These are phyloP conservation scores for Geotrypetes seraphini DNA, from an alignment of 2,797 vertebrate species.

Conservation along the genomic window DNA sequence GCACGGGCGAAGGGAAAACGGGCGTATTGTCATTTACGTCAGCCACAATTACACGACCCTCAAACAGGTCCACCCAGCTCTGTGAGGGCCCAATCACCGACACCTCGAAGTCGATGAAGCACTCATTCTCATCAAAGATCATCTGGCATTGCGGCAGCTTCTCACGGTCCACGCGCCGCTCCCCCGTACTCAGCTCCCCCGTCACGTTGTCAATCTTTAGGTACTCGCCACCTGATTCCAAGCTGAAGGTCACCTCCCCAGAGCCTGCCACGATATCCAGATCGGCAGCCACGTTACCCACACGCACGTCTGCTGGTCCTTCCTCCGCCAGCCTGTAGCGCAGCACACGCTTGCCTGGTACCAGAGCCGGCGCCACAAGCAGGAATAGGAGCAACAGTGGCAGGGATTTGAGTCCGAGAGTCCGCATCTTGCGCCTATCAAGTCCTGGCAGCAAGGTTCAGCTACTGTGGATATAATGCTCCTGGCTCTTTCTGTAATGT, in stretches of 20 bases:
- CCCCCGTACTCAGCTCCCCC: constrained; percentile 91
- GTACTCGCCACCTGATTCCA: constrained; percentile 92
- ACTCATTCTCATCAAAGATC: constrained; percentile 97
- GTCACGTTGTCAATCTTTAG: constrained; percentile 98
- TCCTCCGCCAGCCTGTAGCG: constrained; percentile 89
- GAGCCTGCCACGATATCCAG: constrained; percentile 85
- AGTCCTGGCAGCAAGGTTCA: no score
- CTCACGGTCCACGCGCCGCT: constrained; percentile 92
- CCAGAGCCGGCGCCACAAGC: constrained; percentile 71
- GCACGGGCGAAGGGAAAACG: constrained; percentile 90
- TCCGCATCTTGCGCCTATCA: constrained; percentile 50
- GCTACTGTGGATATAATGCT: constrained; percentile 34
- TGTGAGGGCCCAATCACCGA: constrained; percentile 96
- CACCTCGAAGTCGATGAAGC: constrained; percentile 96
- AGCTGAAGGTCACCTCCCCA: constrained; percentile 92
- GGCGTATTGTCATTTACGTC: constrained; percentile 98
- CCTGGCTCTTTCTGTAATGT: not conserved
- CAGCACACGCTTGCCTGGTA: constrained; percentile 86
- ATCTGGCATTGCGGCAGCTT: constrained; percentile 97
- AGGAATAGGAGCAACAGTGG: constrained; percentile 67
- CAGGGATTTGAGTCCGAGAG: constrained; percentile 34
- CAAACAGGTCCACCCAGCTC: constrained; percentile 96
- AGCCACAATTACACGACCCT: constrained; percentile 89
- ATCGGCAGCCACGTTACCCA: constrained; percentile 89
- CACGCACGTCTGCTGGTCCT: constrained; percentile 85